phyloP scores from a whole-genome alignment of 2,113 vertebrate species.

The Hippocampus zosterae region DNA sequence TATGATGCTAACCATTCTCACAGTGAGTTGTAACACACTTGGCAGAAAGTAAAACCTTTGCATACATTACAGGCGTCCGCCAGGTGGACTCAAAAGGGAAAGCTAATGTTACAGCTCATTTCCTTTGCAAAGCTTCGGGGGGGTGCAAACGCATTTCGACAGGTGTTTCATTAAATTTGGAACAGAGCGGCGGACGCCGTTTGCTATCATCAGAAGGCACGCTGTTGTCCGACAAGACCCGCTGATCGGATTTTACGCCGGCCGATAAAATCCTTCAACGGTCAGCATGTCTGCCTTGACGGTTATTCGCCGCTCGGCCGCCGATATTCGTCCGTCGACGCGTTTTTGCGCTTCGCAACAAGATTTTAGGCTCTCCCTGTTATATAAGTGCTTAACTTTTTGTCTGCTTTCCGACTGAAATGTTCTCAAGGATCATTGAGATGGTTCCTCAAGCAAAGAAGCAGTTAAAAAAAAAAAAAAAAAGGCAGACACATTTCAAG shows the following conservation, averaged over 20 bases:
- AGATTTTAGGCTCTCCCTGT: neutral
- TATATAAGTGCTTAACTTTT: neutral
- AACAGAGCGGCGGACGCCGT: slow-evolving; percentile 23
- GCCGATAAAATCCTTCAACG: neutral
- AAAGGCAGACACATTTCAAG: neutral
- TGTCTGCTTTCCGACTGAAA: neutral
- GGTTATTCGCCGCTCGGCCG: neutral
- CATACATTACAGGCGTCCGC: slow-evolving; percentile 44
- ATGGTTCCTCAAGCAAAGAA: neutral
- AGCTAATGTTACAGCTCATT: slow-evolving; percentile 64
- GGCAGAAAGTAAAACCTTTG: slow-evolving; percentile 10
- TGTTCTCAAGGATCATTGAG: neutral
- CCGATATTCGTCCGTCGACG: neutral
- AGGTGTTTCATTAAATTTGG: slow-evolving; percentile 54
- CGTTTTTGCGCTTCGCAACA: neutral
- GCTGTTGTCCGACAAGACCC: slow-evolving; percentile 1
- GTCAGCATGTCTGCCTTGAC: neutral
- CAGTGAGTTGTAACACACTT: neutral
- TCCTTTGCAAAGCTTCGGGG: slow-evolving; percentile 48
- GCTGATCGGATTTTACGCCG: neutral
- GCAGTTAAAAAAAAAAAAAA: neutral
- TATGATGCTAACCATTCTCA: neutral
- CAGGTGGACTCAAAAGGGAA: slow-evolving; percentile 55
- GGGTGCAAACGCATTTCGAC: slow-evolving; percentile 51
- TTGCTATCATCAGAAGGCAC: slow-evolving; percentile 24